Conservation (phyloP, 2,888 invertebrate species). For the Heliconius ismenius region DNA sequence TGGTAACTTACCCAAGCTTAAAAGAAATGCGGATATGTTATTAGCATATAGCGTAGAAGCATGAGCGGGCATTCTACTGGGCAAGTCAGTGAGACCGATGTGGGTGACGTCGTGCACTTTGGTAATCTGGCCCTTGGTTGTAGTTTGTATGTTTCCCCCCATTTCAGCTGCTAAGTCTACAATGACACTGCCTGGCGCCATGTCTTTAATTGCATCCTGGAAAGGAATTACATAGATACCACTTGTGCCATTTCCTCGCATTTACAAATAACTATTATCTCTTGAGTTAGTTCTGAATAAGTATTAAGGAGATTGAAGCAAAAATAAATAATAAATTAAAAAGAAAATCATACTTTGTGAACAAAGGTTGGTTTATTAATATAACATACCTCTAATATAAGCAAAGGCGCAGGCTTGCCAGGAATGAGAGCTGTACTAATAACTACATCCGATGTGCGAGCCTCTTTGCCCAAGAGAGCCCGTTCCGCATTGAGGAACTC, state of each 20-base stretch:
- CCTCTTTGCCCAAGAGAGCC: conserved; percentile 92
- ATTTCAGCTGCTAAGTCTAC: conserved; percentile 95
- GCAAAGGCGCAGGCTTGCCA: conserved; percentile 90
- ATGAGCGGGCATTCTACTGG: conserved; percentile 92
- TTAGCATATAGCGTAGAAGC: conserved; percentile 94
- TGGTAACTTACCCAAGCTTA: conserved; percentile 86
- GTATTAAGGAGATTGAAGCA: not conserved
- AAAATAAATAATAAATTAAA: not conserved
- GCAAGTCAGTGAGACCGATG: conserved; percentile 91
- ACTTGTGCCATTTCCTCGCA: not conserved
- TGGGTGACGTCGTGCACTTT: conserved; percentile 91
- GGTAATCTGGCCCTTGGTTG: conserved; percentile 88
- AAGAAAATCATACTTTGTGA: no score
- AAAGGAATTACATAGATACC: not conserved
- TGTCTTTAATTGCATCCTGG: conserved; percentile 88
- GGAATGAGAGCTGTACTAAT: conserved; percentile 95
- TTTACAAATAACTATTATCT: not conserved
- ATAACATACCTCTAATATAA: conserved; percentile 86
- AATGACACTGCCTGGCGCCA: conserved; percentile 94
- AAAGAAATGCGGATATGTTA: conserved; percentile 92
- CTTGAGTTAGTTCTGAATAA: not conserved
- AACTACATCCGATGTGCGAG: conserved; percentile 91
- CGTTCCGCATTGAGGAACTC: conserved; percentile 93
- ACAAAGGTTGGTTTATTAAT: not conserved
- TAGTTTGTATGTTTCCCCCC: conserved; percentile 93